Evolutionary conservation across 2,888 invertebrate genomes (phyloP).

Genomic region (Yponomeuta cagnagella): DNA sequence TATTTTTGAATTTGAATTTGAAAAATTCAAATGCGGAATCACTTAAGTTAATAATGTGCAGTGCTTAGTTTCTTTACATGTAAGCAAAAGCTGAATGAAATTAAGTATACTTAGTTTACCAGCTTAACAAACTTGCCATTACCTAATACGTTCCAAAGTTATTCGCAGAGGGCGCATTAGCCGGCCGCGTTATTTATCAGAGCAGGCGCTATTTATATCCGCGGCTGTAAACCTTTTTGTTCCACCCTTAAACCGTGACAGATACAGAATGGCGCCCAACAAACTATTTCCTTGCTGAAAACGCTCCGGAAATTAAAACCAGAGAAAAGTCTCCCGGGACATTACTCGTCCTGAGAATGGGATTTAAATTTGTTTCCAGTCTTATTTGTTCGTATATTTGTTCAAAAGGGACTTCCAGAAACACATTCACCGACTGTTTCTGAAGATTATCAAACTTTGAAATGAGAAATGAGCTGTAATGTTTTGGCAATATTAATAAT

Average conservation of each 20-base stretch:
- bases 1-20: too few species aligned
- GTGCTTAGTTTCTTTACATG: too few species aligned
- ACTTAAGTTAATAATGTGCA: too few species aligned
- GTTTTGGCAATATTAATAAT: too few species aligned
- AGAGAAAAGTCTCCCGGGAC: constrained; percentile 62
- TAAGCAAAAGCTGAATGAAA: too few species aligned
- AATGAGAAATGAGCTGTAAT: too few species aligned
- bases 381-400: constrained; percentile 41
- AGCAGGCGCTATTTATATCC: constrained; percentile 7
- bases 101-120: too few species aligned
- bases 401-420: constrained; percentile 15
- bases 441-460: not conserved
- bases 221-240: constrained; percentile 14
- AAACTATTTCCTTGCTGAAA: constrained; percentile 67
- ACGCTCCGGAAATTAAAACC: constrained; percentile 68
- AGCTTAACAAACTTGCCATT: too few species aligned
- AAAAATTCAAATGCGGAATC: too few species aligned
- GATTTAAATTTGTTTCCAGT: constrained; percentile 57
- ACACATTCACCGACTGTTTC: not conserved
- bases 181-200: not conserved
- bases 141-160: too few species aligned
- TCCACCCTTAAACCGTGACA: constrained; percentile 18
- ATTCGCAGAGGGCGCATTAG: not conserved
- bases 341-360: constrained; percentile 57
- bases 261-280: constrained; percentile 28